Conservation (phyloP, 2,888 invertebrate species). For the Norana najaformis region DNA sequence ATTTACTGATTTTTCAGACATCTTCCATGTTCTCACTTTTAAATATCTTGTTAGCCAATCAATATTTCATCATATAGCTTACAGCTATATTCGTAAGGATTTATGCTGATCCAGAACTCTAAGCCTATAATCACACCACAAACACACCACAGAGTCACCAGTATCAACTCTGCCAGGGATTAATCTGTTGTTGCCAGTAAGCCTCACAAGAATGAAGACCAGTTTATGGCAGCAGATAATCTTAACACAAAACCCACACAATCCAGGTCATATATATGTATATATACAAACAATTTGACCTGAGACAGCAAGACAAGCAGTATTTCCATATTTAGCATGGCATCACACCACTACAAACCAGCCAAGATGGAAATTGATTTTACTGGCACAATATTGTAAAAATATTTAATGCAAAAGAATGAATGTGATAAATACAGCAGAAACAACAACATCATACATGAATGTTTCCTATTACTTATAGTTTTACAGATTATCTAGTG, state of each 20-base stretch:
- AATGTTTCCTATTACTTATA: too few relatives aligned
- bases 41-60: background rate
- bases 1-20: too few relatives aligned
- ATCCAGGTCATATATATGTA: background rate
- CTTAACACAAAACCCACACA: background rate
- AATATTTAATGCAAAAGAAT: too few relatives aligned
- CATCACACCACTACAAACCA: background rate
- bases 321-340: background rate
- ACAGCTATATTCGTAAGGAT: background rate
- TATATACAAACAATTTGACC: background rate
- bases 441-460: too few relatives aligned
- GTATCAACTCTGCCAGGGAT: background rate
- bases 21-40: background rate
- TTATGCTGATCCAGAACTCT: background rate
- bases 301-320: too few relatives aligned
- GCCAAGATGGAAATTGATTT: too few relatives aligned
- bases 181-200: background rate
- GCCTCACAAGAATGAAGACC: background rate
- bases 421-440: too few relatives aligned
- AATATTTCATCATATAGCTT: background rate
- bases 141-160: background rate
- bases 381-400: too few relatives aligned
- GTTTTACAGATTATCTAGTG: too few relatives aligned
- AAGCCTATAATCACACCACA: slow-evolving; percentile 9
- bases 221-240: background rate